These are phyloP conservation scores for Nemotelus nigrinus DNA, from an alignment of 2,888 invertebrate genomes.

Conservation along the genomic window DNA sequence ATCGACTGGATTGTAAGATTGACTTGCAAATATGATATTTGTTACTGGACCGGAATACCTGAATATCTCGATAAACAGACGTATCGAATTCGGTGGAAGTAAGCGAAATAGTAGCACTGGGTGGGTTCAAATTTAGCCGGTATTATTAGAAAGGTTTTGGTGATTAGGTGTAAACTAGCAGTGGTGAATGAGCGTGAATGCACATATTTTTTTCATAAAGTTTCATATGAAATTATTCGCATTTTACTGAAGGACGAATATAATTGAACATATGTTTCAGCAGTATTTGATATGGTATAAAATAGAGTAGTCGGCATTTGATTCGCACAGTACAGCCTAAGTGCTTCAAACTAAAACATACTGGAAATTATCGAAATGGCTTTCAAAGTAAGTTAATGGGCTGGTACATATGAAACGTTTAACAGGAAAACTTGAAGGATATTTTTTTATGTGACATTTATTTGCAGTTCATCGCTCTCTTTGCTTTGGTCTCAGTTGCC, in stretches of 20 bases:
- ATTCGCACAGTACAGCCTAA: conserved; percentile 24
- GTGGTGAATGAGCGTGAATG: neutral
- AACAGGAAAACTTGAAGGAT: too few species aligned
- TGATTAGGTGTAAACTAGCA: neutral
- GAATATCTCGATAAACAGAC: neutral
- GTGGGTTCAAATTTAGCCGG: conserved; percentile 1
- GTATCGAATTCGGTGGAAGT: neutral
- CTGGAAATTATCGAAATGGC: conserved; percentile 27
- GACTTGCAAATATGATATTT: conserved; percentile 12
- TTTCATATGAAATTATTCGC: conserved; percentile 15
- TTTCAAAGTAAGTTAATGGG: conserved; percentile 36
- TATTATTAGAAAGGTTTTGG: conserved; percentile 29
- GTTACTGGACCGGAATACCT: neutral
- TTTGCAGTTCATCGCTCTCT: conserved; percentile 58
- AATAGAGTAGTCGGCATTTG: neutral
- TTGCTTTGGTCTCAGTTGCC: conserved; percentile 57
- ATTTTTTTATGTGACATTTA: neutral
- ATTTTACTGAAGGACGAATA: conserved; percentile 12
- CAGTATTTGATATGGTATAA: conserved; percentile 23
- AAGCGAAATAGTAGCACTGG: neutral
- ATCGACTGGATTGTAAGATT: neutral
- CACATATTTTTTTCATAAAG: conserved; percentile 13
- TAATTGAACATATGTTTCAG: neutral
- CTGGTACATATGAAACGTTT: too few species aligned
- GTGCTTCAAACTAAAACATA: conserved; percentile 29